Evolutionary conservation across 2,888 invertebrate species (phyloP).

Genomic region (Flexamia atlantica): DNA sequence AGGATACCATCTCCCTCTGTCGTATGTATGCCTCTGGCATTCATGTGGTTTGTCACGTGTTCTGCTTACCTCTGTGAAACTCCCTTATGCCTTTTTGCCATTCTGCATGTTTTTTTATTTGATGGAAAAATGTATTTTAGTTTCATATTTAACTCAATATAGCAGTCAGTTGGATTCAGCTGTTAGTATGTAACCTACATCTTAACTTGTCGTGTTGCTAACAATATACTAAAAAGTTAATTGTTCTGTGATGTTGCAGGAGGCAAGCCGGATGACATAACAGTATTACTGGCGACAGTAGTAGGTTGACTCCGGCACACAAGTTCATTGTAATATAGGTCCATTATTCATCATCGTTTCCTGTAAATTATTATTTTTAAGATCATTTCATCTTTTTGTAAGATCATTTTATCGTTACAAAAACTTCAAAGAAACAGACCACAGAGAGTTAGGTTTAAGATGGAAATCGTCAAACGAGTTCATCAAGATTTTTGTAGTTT

Average conservation of each 20-base stretch:
- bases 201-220: too few species aligned
- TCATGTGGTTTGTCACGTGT: too few species aligned
- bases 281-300: constrained; percentile 96
- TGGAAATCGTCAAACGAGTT: not conserved
- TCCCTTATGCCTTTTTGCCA: too few species aligned
- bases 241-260: constrained; percentile 89
- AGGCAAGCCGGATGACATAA: constrained; percentile 99
- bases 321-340: constrained; percentile 59
- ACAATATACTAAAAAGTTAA: too few species aligned
- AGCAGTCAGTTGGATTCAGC: too few species aligned
- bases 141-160: too few species aligned
- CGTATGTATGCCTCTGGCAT: too few species aligned
- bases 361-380: constrained; percentile 51
- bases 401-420: not conserved
- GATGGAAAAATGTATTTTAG: too few species aligned
- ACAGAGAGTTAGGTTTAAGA: constrained; percentile 4
- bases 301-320: constrained; percentile 72
- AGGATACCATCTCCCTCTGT: too few species aligned
- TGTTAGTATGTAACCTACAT: too few species aligned
- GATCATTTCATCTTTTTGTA: constrained; percentile 28
- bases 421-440: not conserved
- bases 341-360: constrained; percentile 31
- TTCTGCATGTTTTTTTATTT: too few species aligned
- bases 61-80: too few species aligned
- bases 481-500: not conserved